These are phyloP conservation scores for Melanotaenia duboulayi DNA, from an alignment of 2,113 vertebrate species.

Conservation along the genomic window DNA sequence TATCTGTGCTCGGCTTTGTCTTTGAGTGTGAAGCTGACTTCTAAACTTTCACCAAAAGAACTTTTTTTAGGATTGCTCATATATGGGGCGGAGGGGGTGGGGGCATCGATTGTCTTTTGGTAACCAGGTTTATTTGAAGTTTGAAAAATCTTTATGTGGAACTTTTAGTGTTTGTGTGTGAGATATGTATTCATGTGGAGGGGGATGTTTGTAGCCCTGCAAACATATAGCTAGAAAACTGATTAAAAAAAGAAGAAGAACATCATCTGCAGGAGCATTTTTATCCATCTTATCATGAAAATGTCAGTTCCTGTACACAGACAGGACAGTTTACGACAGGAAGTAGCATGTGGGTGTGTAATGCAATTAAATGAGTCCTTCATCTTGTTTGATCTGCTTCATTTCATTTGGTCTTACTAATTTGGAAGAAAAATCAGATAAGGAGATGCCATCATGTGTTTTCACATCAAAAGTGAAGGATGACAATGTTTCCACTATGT, in stretches of 20 bases:
- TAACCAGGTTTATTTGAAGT: slow-evolving; percentile 49
- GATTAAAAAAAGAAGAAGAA: slow-evolving; percentile 17
- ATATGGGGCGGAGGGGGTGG: slow-evolving; percentile 29
- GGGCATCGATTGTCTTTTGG: slow-evolving; percentile 57
- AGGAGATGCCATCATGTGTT: slow-evolving; percentile 68
- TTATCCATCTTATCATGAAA: slow-evolving; percentile 37
- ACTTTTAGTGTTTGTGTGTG: slow-evolving; percentile 11
- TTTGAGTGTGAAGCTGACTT: slow-evolving; percentile 50
- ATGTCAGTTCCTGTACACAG: slow-evolving; percentile 41
- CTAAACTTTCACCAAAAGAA: slow-evolving; percentile 41
- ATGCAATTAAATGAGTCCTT: slow-evolving; percentile 68
- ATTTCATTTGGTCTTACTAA: slow-evolving; percentile 72
- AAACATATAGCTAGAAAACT: slow-evolving; percentile 7
- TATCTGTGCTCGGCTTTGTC: slow-evolving; percentile 49
- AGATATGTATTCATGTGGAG: not conserved
- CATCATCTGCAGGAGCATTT: slow-evolving; percentile 30
- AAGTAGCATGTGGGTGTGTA: slow-evolving; percentile 62
- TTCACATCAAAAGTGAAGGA: slow-evolving; percentile 77
- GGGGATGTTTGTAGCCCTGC: not conserved
- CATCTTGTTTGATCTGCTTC: slow-evolving; percentile 70
- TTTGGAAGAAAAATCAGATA: slow-evolving; percentile 74
- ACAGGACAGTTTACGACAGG: slow-evolving; percentile 38
- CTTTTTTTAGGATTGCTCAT: slow-evolving; percentile 26
- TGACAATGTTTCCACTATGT: slow-evolving; percentile 71
- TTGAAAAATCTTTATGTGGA: not conserved